phyloP scores from a whole-genome alignment of 2,113 vertebrate species.

The Anguilla rostrata region DNA sequence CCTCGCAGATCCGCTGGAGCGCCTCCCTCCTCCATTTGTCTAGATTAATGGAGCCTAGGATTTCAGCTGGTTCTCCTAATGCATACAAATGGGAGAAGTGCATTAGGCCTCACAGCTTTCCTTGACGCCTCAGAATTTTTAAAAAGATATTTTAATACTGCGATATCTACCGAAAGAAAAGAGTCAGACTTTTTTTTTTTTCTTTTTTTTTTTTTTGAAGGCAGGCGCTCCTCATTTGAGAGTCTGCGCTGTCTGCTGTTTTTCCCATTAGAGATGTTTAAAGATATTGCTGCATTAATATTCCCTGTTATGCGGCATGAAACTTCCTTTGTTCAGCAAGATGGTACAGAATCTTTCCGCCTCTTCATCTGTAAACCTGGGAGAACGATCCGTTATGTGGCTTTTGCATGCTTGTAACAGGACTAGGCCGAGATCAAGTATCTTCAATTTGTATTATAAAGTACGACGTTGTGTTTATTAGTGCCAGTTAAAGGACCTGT shows the following conservation, averaged over 20 bases:
- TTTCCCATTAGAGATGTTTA: not conserved
- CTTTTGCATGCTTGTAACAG: not conserved
- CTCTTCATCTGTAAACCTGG: not conserved
- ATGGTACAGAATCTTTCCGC: not conserved
- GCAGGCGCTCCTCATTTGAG: not conserved
- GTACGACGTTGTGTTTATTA: not conserved
- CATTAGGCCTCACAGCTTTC: not conserved
- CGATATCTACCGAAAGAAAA: not conserved
- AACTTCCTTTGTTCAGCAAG: not conserved
- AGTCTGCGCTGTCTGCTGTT: not conserved
- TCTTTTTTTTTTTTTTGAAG: not conserved
- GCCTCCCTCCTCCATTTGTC: slow-evolving; percentile 13
- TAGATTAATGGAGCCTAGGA: slow-evolving; percentile 17
- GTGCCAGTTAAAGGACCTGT: not conserved
- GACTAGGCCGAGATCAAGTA: not conserved
- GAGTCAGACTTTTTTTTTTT: not conserved
- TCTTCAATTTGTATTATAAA: not conserved
- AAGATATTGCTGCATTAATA: not conserved
- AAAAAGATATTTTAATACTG: not conserved
- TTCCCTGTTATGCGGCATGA: no score
- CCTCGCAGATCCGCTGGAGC: not conserved
- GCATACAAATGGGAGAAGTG: slow-evolving; percentile 14
- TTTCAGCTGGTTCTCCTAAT: slow-evolving; percentile 13
- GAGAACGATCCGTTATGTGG: not conserved
- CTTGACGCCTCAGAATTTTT: not conserved